These are phyloP conservation scores for Calypte anna DNA, from an alignment of 2,113 vertebrate species.

Conservation along the genomic window DNA sequence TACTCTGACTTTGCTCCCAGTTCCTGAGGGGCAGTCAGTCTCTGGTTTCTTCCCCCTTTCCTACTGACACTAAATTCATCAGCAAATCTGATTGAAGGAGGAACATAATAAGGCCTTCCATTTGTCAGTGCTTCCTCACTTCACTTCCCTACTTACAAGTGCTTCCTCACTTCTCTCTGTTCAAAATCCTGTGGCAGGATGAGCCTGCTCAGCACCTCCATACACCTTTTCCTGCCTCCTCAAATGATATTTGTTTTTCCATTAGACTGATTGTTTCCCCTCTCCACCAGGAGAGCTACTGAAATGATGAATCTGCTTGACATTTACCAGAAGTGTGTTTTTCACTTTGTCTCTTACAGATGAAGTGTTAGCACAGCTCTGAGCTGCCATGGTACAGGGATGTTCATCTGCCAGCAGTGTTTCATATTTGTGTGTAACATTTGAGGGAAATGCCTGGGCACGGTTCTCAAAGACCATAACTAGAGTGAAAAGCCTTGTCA, in stretches of 20 bases:
- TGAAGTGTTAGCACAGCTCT: background rate
- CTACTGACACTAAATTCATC: background rate
- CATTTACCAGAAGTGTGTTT: background rate
- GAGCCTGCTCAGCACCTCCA: background rate
- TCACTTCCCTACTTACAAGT: background rate
- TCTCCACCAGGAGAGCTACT: background rate
- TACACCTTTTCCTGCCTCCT: background rate
- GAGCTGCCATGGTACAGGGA: background rate
- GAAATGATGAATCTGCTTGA: background rate
- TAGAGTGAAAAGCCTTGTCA: background rate
- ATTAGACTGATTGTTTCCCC: background rate
- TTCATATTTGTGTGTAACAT: rapidly evolving
- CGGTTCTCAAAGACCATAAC: background rate
- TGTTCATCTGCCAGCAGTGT: rapidly evolving
- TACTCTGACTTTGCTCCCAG: background rate
- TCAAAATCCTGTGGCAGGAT: background rate
- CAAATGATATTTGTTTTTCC: background rate
- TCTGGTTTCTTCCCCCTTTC: background rate
- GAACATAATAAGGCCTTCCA: background rate
- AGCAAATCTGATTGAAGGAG: background rate
- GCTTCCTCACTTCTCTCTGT: background rate
- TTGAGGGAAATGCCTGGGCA: background rate
- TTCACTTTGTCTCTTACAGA: background rate
- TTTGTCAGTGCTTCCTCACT: background rate
- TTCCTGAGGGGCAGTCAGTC: background rate